Percentiles rank a stretch among this genome's conserved stretches.
Conservation (phyloP, 2,113 vertebrate genomes). For the Xenus cinereus region DNA sequence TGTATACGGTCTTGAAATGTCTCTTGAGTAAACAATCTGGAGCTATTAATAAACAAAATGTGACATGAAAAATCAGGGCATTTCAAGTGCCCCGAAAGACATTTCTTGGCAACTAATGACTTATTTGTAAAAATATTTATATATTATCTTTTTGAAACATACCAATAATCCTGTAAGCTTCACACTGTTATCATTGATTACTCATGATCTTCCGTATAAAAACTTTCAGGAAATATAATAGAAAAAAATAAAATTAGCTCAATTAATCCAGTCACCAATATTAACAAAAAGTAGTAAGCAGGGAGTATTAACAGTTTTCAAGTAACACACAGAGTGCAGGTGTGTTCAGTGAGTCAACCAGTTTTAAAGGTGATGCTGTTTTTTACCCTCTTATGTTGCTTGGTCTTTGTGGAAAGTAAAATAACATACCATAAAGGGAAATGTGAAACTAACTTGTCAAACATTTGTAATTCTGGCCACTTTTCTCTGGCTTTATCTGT, state of each 20-base stretch:
- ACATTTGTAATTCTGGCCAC: not conserved
- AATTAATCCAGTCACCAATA: not conserved
- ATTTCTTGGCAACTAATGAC: conserved; percentile 30
- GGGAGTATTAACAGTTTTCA: not conserved
- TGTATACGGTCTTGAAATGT: not conserved
- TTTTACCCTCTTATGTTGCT: not conserved
- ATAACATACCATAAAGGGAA: not conserved
- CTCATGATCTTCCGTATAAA: not conserved
- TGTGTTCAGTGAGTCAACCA: not conserved
- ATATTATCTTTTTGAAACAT: not conserved
- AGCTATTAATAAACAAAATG: conserved; percentile 45
- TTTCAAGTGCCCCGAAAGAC: not conserved
- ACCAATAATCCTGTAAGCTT: not conserved
- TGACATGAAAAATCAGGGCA: conserved; percentile 20
- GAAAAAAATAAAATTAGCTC: not conserved
- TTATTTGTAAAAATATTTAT: conserved; percentile 39
- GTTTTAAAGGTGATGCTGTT: not conserved
- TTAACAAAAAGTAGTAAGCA: not conserved
- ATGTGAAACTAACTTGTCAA: not conserved
- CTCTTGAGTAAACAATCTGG: conserved; percentile 30
- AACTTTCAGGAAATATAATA: not conserved
- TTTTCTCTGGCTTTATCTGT: not conserved
- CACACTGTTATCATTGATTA: not conserved
- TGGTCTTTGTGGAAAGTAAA: not conserved
- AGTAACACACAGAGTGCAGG: not conserved